Conservation (phyloP, 2,888 invertebrate genomes). For the Cerastoderma edule region DNA sequence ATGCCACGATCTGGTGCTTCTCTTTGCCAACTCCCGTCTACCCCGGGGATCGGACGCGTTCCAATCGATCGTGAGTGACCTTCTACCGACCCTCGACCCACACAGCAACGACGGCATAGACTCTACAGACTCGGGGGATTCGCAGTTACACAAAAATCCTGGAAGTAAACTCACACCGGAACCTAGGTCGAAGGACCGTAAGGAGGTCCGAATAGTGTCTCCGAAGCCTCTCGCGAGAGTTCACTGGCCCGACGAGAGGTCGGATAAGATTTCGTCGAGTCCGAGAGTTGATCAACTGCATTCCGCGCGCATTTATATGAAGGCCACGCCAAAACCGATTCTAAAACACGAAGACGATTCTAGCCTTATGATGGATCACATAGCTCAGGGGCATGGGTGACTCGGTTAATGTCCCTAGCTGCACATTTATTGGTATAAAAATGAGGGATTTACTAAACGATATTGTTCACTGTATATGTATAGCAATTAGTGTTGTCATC, state of each 20-base stretch:
- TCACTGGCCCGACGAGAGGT: conserved; percentile 49
- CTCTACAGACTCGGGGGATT: conserved; percentile 21
- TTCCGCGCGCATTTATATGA: conserved; percentile 51
- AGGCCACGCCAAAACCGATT: conserved; percentile 57
- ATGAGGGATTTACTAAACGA: too few relatives aligned
- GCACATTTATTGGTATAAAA: too few relatives aligned
- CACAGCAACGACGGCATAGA: conserved; percentile 21
- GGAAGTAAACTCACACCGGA: conserved; percentile 5
- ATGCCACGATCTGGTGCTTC: conserved; percentile 50
- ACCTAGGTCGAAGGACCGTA: neutral
- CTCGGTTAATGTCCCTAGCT: too few relatives aligned
- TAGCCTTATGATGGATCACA: conserved; percentile 9
- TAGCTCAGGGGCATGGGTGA: conserved; percentile 12
- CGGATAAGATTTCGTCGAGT: conserved; percentile 30
- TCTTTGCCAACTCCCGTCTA: conserved; percentile 56
- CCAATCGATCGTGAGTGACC: conserved; percentile 47
- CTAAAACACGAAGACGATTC: conserved; percentile 48
- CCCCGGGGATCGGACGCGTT: conserved; percentile 56
- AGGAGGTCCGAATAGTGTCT: conserved; percentile 37
- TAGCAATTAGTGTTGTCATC: too few relatives aligned
- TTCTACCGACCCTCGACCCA: conserved; percentile 22
- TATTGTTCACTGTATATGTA: too few relatives aligned
- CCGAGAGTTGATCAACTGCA: conserved; percentile 34
- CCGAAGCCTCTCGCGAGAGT: conserved; percentile 44
- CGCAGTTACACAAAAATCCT: conserved; percentile 6